Base-by-base conservation (phyloP, 2,113 vertebrate species). In the Paracanthobrama guichenoti region DNA sequence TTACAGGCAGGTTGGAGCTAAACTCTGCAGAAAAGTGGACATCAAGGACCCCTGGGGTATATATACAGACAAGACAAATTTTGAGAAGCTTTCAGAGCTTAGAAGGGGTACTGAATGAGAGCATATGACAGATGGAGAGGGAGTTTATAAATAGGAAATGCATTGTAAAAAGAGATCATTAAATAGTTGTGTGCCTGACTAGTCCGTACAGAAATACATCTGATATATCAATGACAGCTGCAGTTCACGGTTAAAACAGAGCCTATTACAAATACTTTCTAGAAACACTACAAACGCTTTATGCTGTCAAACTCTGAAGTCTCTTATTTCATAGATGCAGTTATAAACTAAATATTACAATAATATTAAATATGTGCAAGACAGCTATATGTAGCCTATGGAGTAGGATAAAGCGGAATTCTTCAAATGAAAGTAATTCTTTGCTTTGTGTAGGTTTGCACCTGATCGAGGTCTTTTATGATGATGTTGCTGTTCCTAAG, bases 381-480 rank as follows among this genome's bases (percentile, higher is more conserved):
- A 44, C 18, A 39, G 64, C 35, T 24, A 6, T 72, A n/a, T 13
- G 53, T 9, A 55, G 53, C 10, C 22, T 46, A 48, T 7, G 11
- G 28, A 26, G 72, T 74, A 5, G 0, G 39, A 74, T 16, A 10
- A 79, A 26, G 35, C 13, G 14, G 28, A 69, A 24, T 53, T 24
- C 14, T 66, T 31, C 6, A 22, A 64, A 62, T 62, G 3, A 28
- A 64, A 39, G 9, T 1, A 20, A 13, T 20, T 59, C 4, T 81
- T 78, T 57, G 69, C 4, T 67, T 87, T 88, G 50, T 75, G 28
- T 90, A 99, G 97, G 97, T 4, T 76, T 96, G 86, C 97, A 98
- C 87, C 87, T 95, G 90, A 96, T 99, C 66, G 97, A 99, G 90
- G 97, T 98, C 83, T 91, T 95, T 0, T 98, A 97, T 0, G 96